Conservation (phyloP, 2,888 invertebrate species). For the Erynnis tages region DNA sequence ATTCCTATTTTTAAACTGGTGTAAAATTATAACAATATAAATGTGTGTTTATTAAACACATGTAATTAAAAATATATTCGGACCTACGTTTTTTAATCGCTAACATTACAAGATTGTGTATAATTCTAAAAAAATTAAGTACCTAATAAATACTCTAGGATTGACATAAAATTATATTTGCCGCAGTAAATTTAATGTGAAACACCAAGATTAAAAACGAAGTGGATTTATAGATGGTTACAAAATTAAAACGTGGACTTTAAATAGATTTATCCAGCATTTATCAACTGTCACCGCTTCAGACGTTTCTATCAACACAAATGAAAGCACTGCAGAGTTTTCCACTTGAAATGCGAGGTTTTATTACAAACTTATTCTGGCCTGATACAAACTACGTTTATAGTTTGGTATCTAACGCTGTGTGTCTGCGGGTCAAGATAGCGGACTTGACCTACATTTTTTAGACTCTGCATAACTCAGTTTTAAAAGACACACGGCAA, state of each 20-base stretch:
- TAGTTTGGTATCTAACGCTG: conserved; percentile 3
- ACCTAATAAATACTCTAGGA: no score
- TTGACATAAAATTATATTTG: no score
- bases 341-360: conserved; percentile 16
- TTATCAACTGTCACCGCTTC: conserved; percentile 19
- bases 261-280: conserved; percentile 12
- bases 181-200: background rate
- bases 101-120: no score
- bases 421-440: conserved; percentile 7
- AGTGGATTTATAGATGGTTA: no score
- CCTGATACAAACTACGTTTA: conserved; percentile 4
- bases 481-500: conserved; percentile 1
- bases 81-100: no score
- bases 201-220: background rate
- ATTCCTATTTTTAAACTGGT: no score
- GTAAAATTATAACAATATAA: no score
- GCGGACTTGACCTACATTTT: conserved; percentile 4
- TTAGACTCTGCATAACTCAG: background rate
- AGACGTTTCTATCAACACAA: conserved; percentile 14
- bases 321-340: conserved; percentile 20
- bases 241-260: background rate
- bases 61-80: no score
- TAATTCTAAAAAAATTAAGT: no score
- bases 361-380: conserved; percentile 11
- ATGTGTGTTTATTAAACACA: no score